These are phyloP conservation scores for Desoria tigrina DNA, from an alignment of 2,888 invertebrate species.

Conservation along the genomic window DNA sequence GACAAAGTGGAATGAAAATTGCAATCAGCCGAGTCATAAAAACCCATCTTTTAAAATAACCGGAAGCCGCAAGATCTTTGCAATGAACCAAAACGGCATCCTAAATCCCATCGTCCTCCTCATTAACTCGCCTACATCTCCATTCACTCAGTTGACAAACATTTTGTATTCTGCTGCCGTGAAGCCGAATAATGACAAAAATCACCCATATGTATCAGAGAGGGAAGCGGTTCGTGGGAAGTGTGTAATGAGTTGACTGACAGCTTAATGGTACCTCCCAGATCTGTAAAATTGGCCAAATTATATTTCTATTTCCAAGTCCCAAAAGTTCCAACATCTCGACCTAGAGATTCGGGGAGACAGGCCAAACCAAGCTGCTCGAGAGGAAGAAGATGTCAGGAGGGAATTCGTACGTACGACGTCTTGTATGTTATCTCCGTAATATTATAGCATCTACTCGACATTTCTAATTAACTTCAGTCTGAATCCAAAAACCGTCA, in stretches of 20 bases:
- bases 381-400: not conserved
- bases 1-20: too few relatives aligned
- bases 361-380: not conserved
- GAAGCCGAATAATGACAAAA: slow-evolving; percentile 1
- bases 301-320: not conserved
- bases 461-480: slow-evolving; percentile 18
- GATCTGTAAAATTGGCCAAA: slow-evolving; percentile 22
- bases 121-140: too few relatives aligned
- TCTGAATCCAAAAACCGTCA: slow-evolving; percentile 30
- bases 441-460: too few relatives aligned
- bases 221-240: slow-evolving; percentile 13
- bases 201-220: not conserved
- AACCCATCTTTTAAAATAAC: slow-evolving; percentile 3
- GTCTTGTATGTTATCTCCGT: too few relatives aligned
- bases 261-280: slow-evolving; percentile 22
- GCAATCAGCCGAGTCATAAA: not conserved
- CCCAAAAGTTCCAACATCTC: too few relatives aligned
- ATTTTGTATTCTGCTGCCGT: too few relatives aligned
- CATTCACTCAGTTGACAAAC: too few relatives aligned
- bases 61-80: slow-evolving; percentile 16
- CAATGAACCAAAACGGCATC: slow-evolving; percentile 7
- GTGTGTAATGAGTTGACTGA: slow-evolving; percentile 23
- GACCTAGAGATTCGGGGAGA: not conserved
- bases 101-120: too few relatives aligned
- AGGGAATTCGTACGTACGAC: slow-evolving; percentile 1